Evolutionary conservation across 2,113 vertebrate genomes (phyloP).

Genomic region (Apeltes quadracus): DNA sequence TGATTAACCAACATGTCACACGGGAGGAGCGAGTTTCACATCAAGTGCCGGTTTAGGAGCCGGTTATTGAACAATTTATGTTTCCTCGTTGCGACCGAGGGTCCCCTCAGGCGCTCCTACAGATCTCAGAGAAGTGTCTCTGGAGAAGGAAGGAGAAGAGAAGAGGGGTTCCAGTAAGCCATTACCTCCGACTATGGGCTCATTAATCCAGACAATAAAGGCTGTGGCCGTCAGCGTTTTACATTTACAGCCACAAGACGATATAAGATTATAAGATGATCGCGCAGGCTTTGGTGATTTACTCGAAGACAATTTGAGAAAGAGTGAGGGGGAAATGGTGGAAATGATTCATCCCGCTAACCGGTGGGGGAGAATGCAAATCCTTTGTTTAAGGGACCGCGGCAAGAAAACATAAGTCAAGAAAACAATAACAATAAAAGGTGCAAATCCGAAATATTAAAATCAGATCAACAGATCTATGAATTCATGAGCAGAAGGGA

Average conservation of each 20-base stretch:
- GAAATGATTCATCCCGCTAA: slow-evolving; percentile 19
- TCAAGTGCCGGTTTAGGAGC: slow-evolving; percentile 37
- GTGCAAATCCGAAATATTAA: background rate
- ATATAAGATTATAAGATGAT: background rate
- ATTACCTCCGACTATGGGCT: slow-evolving; percentile 48
- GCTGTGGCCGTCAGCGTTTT: slow-evolving; percentile 48
- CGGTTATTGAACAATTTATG: slow-evolving; percentile 59
- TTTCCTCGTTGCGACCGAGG: slow-evolving; percentile 36
- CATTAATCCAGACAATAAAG: slow-evolving; percentile 67
- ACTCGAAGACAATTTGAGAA: slow-evolving; percentile 4
- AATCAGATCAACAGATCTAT: background rate
- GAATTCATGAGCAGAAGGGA: too few species aligned
- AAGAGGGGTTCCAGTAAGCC: slow-evolving; percentile 44
- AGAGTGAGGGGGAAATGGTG: background rate
- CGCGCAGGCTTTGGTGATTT: slow-evolving; percentile 19
- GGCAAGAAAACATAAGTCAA: background rate
- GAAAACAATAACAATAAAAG: background rate
- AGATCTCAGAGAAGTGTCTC: slow-evolving; percentile 51
- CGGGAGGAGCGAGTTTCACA: slow-evolving; percentile 15
- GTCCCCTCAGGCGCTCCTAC: slow-evolving; percentile 46
- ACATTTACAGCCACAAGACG: slow-evolving; percentile 17
- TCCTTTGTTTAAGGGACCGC: background rate
- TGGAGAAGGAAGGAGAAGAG: slow-evolving; percentile 46
- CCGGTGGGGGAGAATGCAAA: background rate
- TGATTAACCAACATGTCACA: slow-evolving; percentile 46